Percentiles rank a stretch among this genome's conserved stretches.
Conservation (phyloP, 2,888 invertebrate species). For the Idaea dimidiata region DNA sequence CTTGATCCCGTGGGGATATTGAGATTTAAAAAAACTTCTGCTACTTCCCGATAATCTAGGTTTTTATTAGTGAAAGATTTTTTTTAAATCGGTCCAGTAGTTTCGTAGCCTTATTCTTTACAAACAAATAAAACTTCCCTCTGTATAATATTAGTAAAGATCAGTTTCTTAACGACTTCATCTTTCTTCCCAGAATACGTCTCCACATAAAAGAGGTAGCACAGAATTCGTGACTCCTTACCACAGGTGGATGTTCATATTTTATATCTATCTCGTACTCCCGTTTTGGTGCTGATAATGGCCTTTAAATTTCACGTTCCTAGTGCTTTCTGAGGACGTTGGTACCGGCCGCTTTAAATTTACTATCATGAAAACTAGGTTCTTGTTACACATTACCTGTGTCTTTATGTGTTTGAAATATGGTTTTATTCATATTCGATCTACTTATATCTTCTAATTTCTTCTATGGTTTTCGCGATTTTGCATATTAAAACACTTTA, state of each 20-base stretch:
- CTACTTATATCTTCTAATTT: too few relatives aligned
- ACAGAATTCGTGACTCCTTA: constrained; percentile 13
- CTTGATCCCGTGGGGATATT: too few relatives aligned
- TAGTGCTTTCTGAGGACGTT: neutral
- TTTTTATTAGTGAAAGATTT: too few relatives aligned
- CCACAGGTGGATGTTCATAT: constrained; percentile 1
- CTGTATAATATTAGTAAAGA: constrained; percentile 13
- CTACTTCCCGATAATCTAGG: too few relatives aligned
- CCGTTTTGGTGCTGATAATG: neutral
- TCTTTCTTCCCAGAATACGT: neutral
- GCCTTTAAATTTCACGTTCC: neutral
- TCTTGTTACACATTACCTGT: neutral
- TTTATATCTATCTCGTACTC: neutral
- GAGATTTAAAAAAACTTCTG: too few relatives aligned
- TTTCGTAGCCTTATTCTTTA: too few relatives aligned
- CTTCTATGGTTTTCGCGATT: too few relatives aligned
- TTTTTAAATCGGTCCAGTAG: too few relatives aligned
- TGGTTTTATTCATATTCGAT: too few relatives aligned
- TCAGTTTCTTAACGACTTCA: neutral
- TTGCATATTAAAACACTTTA: too few relatives aligned
- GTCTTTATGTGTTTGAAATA: neutral
- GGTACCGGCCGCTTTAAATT: neutral
- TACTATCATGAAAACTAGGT: neutral
- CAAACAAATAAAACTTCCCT: too few relatives aligned
- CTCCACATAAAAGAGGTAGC: neutral